A percentile compares a stretch with the other conserved stretches of the same genome.
These are phyloP conservation scores for Cololabis saira DNA, from an alignment of 2,113 vertebrate species.

Conservation along the genomic window DNA sequence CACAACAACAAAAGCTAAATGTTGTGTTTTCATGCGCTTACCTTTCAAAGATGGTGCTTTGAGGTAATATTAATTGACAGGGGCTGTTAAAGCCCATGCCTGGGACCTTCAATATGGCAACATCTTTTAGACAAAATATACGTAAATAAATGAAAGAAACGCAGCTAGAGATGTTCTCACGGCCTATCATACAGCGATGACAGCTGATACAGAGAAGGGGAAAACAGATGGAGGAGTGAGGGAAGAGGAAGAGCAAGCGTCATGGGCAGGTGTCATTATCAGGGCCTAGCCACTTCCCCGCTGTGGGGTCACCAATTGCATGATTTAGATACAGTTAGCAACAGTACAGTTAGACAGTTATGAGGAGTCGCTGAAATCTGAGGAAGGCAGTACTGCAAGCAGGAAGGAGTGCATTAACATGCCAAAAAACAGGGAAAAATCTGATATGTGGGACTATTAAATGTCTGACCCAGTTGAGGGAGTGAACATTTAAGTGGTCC, in stretches of 20 bases:
- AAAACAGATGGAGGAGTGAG: conserved; percentile 8
- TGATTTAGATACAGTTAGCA: conserved; percentile 77
- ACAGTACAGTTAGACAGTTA: conserved; percentile 59
- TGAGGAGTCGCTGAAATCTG: conserved; percentile 68
- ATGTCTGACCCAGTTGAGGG: too few relatives aligned
- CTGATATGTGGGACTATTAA: conserved; percentile 17
- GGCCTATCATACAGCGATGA: conserved; percentile 60
- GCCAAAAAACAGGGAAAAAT: conserved; percentile 3
- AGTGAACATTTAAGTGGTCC: too few relatives aligned
- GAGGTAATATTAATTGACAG: conserved; percentile 78
- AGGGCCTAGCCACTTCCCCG: conserved; percentile 75
- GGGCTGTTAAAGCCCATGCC: conserved; percentile 83
- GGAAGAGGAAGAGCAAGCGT: conserved; percentile 51
- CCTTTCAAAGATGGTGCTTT: conserved; percentile 64
- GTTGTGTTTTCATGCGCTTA: conserved; percentile 68
- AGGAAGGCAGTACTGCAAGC: conserved; percentile 34
- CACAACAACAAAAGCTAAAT: conserved; percentile 50
- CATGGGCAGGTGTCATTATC: conserved; percentile 69
- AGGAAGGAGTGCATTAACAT: conserved; percentile 1
- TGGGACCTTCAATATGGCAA: conserved; percentile 72
- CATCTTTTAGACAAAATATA: conserved; percentile 48
- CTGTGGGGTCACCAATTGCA: conserved; percentile 69
- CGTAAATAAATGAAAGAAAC: conserved; percentile 31
- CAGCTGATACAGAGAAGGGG: conserved; percentile 17
- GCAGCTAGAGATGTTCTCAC: conserved; percentile 64